Conservation (phyloP, 2,888 invertebrate genomes). For the Pandemis corylana region DNA sequence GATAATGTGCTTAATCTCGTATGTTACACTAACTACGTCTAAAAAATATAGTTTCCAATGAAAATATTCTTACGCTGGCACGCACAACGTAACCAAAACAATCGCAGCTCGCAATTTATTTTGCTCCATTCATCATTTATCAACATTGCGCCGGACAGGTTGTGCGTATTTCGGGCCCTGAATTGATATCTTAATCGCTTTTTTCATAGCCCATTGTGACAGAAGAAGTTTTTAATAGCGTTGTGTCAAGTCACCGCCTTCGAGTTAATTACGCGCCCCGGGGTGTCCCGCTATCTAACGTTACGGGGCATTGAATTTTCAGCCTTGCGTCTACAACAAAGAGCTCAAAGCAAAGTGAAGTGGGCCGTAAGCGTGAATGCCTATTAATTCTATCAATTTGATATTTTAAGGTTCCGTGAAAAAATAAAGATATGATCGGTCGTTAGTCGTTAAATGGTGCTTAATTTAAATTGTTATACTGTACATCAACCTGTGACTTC, state of each 20-base stretch:
- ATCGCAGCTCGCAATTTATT: not conserved
- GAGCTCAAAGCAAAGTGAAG: not conserved
- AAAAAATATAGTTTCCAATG: no score
- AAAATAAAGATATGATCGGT: not conserved
- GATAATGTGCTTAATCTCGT: no score
- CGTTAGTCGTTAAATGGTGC: not conserved
- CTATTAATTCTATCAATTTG: constrained; percentile 29
- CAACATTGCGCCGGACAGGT: not conserved
- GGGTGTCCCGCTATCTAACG: constrained; percentile 1
- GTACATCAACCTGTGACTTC: no score
- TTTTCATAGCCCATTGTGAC: constrained; percentile 19
- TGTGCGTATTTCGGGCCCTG: not conserved
- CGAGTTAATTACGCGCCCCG: constrained; percentile 13
- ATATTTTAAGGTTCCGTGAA: constrained; percentile 18
- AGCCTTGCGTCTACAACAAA: not conserved
- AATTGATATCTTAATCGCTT: constrained; percentile 17
- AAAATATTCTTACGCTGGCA: not conserved
- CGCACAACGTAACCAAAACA: not conserved
- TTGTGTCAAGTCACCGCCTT: constrained; percentile 28
- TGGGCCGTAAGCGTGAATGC: constrained; percentile 1
- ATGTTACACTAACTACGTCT: no score
- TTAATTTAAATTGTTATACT: not conserved
- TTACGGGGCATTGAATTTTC: not conserved
- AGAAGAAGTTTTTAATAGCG: constrained; percentile 25
- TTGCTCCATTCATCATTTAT: not conserved